These are phyloP conservation scores for Aspidapion aeneum DNA, from an alignment of 2,888 invertebrate genomes.

Conservation along the genomic window DNA sequence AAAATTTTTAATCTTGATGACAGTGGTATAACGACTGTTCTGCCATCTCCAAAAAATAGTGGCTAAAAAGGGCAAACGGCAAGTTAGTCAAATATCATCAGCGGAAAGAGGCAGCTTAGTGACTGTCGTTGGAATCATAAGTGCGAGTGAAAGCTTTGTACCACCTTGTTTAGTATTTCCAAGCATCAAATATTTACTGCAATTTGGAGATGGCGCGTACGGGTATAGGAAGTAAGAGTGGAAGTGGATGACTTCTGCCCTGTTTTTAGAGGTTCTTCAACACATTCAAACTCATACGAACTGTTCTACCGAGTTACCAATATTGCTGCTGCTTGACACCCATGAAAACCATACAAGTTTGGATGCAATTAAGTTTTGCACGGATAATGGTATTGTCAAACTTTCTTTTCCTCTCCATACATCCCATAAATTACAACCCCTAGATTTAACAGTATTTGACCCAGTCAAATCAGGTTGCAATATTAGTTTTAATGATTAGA, in stretches of 20 bases:
- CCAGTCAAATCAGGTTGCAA: not conserved
- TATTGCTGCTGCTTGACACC: not conserved
- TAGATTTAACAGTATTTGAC: not conserved
- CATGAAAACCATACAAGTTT: not conserved
- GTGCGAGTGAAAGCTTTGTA: too few species aligned
- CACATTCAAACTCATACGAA: not conserved
- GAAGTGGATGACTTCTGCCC: not conserved
- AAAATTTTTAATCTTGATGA: not conserved
- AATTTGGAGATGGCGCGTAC: too few species aligned
- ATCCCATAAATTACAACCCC: not conserved
- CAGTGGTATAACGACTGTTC: too few species aligned
- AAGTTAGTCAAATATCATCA: too few species aligned
- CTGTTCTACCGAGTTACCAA: not conserved
- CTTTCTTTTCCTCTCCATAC: not conserved
- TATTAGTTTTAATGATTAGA: not conserved
- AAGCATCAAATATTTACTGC: too few species aligned
- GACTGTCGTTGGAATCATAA: too few species aligned
- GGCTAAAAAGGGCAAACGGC: too few species aligned
- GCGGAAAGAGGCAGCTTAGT: too few species aligned
- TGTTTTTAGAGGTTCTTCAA: not conserved
- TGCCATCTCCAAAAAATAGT: too few species aligned
- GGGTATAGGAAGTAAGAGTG: not conserved
- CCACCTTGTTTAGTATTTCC: too few species aligned
- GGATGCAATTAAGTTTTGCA: not conserved
- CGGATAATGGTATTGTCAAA: not conserved